Conservation (phyloP, 2,797 vertebrate genomes). For the Varecia variegata region DNA sequence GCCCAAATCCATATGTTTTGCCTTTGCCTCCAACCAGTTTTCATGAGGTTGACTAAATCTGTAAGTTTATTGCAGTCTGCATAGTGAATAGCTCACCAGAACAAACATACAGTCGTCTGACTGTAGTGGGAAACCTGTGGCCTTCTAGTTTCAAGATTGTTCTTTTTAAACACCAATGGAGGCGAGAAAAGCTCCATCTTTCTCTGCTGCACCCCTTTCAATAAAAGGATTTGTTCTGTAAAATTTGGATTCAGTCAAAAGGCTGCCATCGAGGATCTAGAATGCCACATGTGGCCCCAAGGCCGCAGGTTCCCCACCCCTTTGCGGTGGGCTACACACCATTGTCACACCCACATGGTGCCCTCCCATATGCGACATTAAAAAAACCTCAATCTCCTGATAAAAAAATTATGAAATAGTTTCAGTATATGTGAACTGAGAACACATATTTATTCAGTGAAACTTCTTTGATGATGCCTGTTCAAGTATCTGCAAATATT, state of each 20-base stretch:
- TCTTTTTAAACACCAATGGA: no score
- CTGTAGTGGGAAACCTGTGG: no score
- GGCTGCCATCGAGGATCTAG: background rate
- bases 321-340: background rate
- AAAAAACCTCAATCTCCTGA: slow-evolving; percentile 62
- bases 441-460: slow-evolving; percentile 44
- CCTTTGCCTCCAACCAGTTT: background rate
- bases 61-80: background rate
- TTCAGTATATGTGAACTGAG: slow-evolving; percentile 36
- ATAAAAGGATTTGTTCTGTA: no score
- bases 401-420: slow-evolving; percentile 53
- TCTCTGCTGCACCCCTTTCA: no score
- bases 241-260: background rate
- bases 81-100: background rate
- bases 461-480: slow-evolving; percentile 66
- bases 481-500: slow-evolving; percentile 50
- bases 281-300: no score
- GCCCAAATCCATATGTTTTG: background rate
- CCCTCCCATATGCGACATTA: slow-evolving; percentile 39
- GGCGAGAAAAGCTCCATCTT: no score
- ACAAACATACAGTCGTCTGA: background rate
- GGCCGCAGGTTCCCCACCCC: no score
- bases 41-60: background rate
- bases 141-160: no score
- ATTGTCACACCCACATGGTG: background rate